Evolutionary conservation across 1,140 invertebrate species (phyloP), one percentile per base, ranked within the genome.

Genomic region (Bombus confusus): DNA sequence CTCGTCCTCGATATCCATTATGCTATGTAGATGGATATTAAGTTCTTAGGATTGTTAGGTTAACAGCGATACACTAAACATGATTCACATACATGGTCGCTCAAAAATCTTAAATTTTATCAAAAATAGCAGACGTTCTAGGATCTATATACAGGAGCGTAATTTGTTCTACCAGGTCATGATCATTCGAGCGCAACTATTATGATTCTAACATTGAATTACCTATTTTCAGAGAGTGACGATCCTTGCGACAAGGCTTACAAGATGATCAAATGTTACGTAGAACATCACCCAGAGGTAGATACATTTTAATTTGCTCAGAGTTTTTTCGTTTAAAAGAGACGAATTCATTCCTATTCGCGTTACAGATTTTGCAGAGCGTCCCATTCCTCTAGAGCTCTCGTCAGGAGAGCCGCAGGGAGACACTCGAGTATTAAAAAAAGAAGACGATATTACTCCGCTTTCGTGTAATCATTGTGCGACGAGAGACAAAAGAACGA

Each of bases 191-290:
- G 47, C 47, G 18, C 47, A 52, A 52, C 22, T 22, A 52, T 52
- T 2, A 22, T 0, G 25, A 18, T 25, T n/a, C 5, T 12, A 59
- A 64, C n/a, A 62, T 74, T 10, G 8, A 59, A 31, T 0, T 64
- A 66, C 39, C 41, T 10, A 0, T 39, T 86, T 92, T 37, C 43
- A 94, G 93, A 85, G 28, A 87, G 86, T 5, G 81, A 64, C 22
- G 88, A 93, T 88, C 43, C 81, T n/a, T 94, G 93, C 62, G 93
- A 94, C 59, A 94, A 90, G 75, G 93, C 93, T 18, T 94, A 91
- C 72, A 89, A 90, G 80, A 89, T 94, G 37, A 90, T 90, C 15
- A 89, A 87, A 80, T 94, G 93, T 87, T 94, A 90, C 62, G 77
- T 91, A 71, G 78, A 87, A 80, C 43, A 52, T 37, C 87, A 94